Base-by-base conservation (phyloP, 2,113 vertebrate genomes). In the Siniperca chuatsi region DNA sequence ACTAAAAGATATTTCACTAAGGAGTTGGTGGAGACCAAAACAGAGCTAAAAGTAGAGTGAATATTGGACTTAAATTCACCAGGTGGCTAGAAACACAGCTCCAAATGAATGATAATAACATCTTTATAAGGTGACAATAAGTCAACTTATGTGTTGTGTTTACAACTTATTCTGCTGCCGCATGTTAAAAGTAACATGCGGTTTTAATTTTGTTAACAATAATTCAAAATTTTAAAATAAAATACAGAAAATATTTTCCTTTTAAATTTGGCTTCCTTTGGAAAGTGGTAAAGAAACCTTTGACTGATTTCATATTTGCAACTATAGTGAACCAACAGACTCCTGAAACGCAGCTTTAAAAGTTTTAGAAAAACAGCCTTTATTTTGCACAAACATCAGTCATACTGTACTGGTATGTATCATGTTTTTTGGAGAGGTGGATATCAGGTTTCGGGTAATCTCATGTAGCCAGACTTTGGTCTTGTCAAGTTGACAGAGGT, bases 401-500 rank as follows among this genome's bases (percentile, higher is more conserved):
- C 75, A 70, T 18, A 23, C 33, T 68, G 66, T 35, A 65, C 35
- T 64, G 25, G 54, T 66, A 35, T 20, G 13, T 37, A 50, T 84
- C 64, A 50, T 79, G 74, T 82, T 70, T 75, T 85, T 64, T 70
- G 33, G 71, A 87, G 62, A 25, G 57, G 25, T 68, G 48, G 23
- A 71, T 87, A 89, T 89, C 89, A 55, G 65, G 78, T 90, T 92
- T 78, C 25, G 42, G 57, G 11, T 58, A 78, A 84, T 83, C 81
- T 88, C 0, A 18, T 61, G 62, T 64, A 69, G 75, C 86, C 86
- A 85, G 88, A 65, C 77, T 33, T 50, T 23, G 23, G 52, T 71
- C 70, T 79, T 78, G 79, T 87, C 79, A 85, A 67, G 54, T 37
- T 82, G 83, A 87, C 82, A 79, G 86, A 87, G 52, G 87, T 81